Conservation (phyloP, 1,140 invertebrate species). For the Harlomillsia oculata region DNA sequence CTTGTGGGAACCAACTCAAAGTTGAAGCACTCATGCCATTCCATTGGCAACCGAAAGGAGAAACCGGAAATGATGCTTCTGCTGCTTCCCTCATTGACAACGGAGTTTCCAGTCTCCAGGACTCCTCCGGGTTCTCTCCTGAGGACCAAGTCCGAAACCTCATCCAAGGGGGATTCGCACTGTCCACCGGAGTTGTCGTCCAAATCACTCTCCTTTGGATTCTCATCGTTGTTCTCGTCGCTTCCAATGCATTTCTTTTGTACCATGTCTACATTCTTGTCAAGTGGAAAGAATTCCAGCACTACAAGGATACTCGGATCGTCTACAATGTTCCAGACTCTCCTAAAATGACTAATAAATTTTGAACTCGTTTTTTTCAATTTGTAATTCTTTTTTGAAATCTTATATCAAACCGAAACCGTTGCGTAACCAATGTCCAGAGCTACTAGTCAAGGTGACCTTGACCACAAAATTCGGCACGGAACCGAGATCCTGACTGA, state of each 20-base stretch:
- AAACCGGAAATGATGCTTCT: constrained; percentile 1
- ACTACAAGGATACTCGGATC: constrained; percentile 20
- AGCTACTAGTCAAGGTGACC: no score
- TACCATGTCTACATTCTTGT: constrained; percentile 12
- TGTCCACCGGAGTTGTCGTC: constrained; percentile 3
- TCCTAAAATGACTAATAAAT: constrained; percentile 17
- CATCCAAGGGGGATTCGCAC: background rate
- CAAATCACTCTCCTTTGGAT: constrained; percentile 17
- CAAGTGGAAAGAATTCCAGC: constrained; percentile 17
- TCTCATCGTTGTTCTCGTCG: constrained; percentile 3
- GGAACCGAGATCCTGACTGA: no score
- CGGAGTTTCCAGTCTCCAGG: no score
- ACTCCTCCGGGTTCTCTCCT: background rate
- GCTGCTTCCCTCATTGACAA: background rate
- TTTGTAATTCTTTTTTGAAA: no score
- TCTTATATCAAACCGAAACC: no score
- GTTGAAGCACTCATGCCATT: constrained; percentile 12
- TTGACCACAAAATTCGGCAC: no score
- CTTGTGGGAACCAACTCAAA: constrained; percentile 6
- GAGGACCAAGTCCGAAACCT: constrained; percentile 9
- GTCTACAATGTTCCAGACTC: constrained; percentile 18
- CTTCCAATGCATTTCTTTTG: background rate
- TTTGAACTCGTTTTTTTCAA: no score
- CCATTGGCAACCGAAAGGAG: constrained; percentile 7
- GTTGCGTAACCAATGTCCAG: no score